A percentile compares a stretch with the other conserved stretches of the same genome.
phyloP scores from a whole-genome alignment of 2,797 vertebrate genomes.

The Ctenochaetus hawaiiensis region DNA sequence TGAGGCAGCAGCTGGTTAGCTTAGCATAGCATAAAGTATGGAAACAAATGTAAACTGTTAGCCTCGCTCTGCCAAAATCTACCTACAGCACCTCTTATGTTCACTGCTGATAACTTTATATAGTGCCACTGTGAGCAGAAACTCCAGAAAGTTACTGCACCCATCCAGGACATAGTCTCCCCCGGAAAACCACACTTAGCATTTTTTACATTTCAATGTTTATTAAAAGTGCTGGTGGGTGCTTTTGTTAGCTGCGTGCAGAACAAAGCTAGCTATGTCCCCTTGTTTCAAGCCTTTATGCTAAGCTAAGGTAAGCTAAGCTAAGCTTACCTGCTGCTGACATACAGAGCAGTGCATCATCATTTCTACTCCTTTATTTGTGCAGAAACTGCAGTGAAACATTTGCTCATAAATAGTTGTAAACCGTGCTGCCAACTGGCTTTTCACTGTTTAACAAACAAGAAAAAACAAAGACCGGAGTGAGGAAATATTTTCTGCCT shows the following conservation, averaged over 20 bases:
- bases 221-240: not conserved
- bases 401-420: constrained; percentile 20
- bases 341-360: no score
- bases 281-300: not conserved
- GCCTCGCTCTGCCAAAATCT: not conserved
- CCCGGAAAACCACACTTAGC: not conserved
- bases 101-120: no score
- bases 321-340: not conserved
- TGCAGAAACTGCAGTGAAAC: constrained; percentile 14
- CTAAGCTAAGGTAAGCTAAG: constrained; percentile 10
- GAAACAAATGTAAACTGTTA: not conserved
- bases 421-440: constrained; percentile 34
- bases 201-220: not conserved
- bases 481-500: constrained; percentile 10
- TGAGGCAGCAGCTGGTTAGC: not conserved
- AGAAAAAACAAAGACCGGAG: constrained; percentile 12
- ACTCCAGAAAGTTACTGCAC: not conserved
- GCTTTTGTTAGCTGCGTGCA: not conserved
- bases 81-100: not conserved
- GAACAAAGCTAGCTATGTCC: not conserved
- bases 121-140: no score
- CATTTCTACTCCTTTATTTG: not conserved
- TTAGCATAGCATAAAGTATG: not conserved
- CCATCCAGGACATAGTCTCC: not conserved
- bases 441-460: constrained; percentile 30